Evolutionary conservation across 2,888 invertebrate genomes (phyloP).

Genomic region (Leucophenga maculata): DNA sequence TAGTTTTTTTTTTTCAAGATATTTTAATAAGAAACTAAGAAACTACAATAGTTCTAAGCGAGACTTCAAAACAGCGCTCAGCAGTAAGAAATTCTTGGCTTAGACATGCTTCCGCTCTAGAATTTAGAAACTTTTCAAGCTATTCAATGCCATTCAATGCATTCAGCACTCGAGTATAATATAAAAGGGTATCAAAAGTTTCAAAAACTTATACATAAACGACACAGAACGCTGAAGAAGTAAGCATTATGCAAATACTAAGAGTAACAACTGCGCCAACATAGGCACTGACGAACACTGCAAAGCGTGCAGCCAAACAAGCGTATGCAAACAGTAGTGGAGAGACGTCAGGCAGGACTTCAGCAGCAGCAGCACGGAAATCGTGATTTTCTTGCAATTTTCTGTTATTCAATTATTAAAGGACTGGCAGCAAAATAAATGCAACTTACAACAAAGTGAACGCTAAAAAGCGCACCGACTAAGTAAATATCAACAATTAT

Average conservation of each 20-base stretch:
- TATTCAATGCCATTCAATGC: no score
- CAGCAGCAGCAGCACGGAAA: neutral
- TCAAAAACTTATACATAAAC: no score
- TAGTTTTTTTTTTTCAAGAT: no score
- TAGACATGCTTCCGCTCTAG: no score
- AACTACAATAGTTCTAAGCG: no score
- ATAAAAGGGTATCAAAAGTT: no score
- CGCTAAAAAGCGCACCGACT: slow-evolving; percentile 4
- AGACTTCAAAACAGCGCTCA: no score
- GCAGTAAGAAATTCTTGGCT: no score
- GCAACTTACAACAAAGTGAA: neutral
- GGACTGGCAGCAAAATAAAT: neutral
- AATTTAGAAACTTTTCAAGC: no score
- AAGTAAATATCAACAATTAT: slow-evolving; percentile 20
- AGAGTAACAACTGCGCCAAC: slow-evolving; percentile 1
- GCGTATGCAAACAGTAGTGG: neutral
- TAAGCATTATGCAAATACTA: neutral
- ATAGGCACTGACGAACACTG: neutral
- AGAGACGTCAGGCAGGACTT: neutral
- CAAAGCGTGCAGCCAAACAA: neutral
- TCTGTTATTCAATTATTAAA: slow-evolving; percentile 14
- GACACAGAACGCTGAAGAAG: neutral
- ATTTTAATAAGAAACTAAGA: no score
- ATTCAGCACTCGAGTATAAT: no score
- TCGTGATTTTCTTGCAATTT: slow-evolving; percentile 8